phyloP scores from a whole-genome alignment of 2,797 vertebrate genomes.

The Fundulus diaphanus region DNA sequence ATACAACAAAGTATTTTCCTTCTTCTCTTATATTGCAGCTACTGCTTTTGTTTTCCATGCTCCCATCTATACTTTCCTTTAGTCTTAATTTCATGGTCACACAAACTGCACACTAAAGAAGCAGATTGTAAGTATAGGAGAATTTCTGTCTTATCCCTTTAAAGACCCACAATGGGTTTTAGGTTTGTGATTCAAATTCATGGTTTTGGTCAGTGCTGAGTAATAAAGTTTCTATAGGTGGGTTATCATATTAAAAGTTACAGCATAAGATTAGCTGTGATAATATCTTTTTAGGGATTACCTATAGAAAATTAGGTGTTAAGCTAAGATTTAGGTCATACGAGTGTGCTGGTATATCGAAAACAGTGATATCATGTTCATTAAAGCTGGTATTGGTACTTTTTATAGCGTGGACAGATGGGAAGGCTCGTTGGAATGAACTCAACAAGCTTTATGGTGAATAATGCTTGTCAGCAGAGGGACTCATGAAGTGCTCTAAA shows the following conservation, averaged over 20 bases:
- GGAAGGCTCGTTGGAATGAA: no score
- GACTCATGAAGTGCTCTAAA: no score
- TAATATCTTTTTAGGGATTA: no score
- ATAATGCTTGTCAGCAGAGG: no score
- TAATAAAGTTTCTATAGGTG: background rate
- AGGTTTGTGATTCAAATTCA: background rate
- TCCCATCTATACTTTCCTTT: constrained; percentile 18
- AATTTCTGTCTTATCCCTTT: background rate
- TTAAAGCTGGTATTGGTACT: no score
- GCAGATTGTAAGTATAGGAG: background rate
- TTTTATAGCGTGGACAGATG: no score
- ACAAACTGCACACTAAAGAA: constrained; percentile 39
- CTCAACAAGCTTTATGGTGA: no score
- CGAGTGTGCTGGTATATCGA: no score
- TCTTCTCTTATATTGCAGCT: constrained; percentile 22
- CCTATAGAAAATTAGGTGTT: no score
- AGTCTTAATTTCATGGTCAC: constrained; percentile 26
- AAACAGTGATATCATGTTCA: no score
- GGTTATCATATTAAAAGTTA: no score
- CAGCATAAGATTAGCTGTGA: background rate
- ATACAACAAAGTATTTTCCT: constrained; percentile 36
- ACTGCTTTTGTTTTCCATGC: constrained; percentile 25
- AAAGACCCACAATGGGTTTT: background rate
- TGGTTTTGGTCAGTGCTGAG: background rate
- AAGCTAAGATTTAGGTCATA: no score